A percentile compares a stretch with the other conserved stretches of the same genome.
Evolutionary conservation across 2,888 invertebrate genomes (phyloP).

Genomic region (Heliconius hortense): DNA sequence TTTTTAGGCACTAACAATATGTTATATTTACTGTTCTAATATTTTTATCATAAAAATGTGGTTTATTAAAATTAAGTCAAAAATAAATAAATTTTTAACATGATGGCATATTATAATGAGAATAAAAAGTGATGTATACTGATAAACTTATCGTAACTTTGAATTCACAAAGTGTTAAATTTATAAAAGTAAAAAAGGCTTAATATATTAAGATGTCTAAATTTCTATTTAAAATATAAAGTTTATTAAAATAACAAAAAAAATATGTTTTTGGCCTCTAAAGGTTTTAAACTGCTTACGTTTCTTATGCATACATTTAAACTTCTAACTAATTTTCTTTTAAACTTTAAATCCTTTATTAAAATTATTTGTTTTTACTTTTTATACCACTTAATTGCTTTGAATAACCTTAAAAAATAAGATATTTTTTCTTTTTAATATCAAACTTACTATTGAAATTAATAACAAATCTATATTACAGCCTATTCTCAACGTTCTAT

Average conservation of each 20-base stretch:
- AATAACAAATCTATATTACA: neutral
- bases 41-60: neutral
- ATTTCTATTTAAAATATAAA: no score
- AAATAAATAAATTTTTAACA: slow-evolving; percentile 1
- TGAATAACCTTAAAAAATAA: neutral
- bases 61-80: neutral
- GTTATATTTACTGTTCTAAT: neutral
- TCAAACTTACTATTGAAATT: neutral
- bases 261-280: neutral
- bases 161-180: neutral
- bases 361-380: neutral
- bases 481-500: neutral
- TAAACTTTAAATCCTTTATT: no score
- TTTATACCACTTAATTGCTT: neutral
- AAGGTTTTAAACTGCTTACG: no score
- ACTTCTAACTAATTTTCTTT: no score
- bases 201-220: neutral
- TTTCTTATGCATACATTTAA: no score
- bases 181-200: neutral
- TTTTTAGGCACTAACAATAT: slow-evolving; percentile 4
- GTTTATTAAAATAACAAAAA: neutral
- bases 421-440: no score
- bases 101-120: neutral
- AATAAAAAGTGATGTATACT: neutral
- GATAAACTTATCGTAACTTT: neutral